A percentile compares a stretch with the other conserved stretches of the same genome.
Evolutionary conservation across 2,113 vertebrate species (phyloP).

Genomic region (Amia ocellicauda): DNA sequence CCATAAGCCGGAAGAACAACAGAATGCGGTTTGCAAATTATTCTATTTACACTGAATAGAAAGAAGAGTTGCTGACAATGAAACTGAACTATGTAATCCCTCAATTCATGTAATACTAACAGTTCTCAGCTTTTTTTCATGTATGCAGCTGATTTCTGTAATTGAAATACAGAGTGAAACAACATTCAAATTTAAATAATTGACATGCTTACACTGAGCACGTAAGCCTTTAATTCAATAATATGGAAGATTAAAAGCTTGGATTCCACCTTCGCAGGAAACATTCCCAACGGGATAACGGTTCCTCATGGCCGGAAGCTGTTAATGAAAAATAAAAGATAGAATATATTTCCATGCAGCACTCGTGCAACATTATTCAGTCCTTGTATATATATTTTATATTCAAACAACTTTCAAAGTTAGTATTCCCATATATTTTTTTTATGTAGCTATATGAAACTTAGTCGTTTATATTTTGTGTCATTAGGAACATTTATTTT

Average conservation of each 20-base stretch:
- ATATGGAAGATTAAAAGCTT: slow-evolving; percentile 62
- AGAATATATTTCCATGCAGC: slow-evolving; percentile 5
- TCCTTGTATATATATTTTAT: no score
- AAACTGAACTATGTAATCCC: slow-evolving; percentile 28
- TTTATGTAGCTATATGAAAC: no score
- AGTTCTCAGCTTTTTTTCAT: slow-evolving; percentile 17
- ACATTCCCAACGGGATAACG: slow-evolving; percentile 41
- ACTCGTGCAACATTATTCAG: not conserved
- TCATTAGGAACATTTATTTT: no score
- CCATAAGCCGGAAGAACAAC: not conserved
- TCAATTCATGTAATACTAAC: slow-evolving; percentile 4
- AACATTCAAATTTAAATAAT: slow-evolving; percentile 52
- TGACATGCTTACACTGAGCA: slow-evolving; percentile 45
- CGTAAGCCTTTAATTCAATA: slow-evolving; percentile 67
- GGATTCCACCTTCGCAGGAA: slow-evolving; percentile 54
- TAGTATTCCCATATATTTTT: no score
- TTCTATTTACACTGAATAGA: slow-evolving; percentile 10
- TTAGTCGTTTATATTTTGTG: no score
- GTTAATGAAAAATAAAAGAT: slow-evolving; percentile 30
- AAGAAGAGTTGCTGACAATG: slow-evolving; percentile 4
- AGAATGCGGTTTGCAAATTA: not conserved
- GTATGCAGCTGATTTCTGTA: slow-evolving; percentile 39
- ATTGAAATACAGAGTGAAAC: slow-evolving; percentile 50
- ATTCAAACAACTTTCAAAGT: no score
- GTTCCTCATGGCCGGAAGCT: slow-evolving; percentile 50